Evolutionary conservation across 2,797 vertebrate genomes (phyloP).

Genomic region (Microhierax caerulescens): DNA sequence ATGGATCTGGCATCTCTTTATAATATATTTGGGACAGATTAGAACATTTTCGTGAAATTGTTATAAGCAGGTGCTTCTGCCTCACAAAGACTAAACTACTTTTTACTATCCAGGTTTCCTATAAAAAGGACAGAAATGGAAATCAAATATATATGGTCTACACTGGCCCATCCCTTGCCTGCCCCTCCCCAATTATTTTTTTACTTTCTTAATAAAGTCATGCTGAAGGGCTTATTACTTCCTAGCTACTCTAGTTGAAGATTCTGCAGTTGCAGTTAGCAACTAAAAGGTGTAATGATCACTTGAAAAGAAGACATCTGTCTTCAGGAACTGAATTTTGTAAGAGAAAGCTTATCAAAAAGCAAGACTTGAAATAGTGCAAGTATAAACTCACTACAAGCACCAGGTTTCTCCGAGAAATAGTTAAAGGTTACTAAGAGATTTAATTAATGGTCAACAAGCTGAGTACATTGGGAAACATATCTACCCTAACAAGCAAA

Average conservation of each 20-base stretch:
- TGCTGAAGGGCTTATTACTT: not conserved
- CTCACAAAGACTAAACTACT: not conserved
- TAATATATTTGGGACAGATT: not conserved
- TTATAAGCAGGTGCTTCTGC: not conserved
- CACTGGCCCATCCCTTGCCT: not conserved
- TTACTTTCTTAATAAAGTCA: not conserved
- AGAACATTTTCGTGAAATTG: not conserved
- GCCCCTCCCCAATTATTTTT: not conserved
- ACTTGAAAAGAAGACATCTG: not conserved
- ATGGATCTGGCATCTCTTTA: not conserved
- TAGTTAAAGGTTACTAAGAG: not conserved
- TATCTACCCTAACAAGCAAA: not conserved
- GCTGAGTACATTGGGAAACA: not conserved
- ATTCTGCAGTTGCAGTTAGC: not conserved
- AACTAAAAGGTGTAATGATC: not conserved
- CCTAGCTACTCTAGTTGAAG: not conserved
- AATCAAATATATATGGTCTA: not conserved
- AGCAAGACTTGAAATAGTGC: not conserved
- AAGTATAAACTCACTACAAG: not conserved
- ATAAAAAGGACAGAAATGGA: not conserved
- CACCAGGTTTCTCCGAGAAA: not conserved
- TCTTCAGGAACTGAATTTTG: not conserved
- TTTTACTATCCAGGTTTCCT: not conserved
- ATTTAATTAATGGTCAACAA: not conserved
- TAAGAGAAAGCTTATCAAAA: not conserved